Base-by-base conservation (phyloP, 2,888 invertebrate genomes). In the Noctuana brunneofusca region DNA sequence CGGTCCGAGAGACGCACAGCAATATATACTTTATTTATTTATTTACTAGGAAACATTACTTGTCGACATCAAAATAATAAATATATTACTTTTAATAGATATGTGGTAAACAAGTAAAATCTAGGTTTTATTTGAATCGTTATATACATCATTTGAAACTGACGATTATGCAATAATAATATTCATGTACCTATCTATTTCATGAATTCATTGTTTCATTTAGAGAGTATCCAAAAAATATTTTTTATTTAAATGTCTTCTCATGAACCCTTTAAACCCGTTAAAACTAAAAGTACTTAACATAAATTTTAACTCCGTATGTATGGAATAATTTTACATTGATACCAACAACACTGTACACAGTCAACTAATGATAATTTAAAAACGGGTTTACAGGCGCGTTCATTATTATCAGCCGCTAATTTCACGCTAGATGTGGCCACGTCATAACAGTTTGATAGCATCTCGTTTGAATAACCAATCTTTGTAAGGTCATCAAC, bases 1-100 rank as follows among this genome's bases (percentile, higher is more conserved):
- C 79, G 70, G 41, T 53, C 14, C 16, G 54, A 54, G 54, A 32
- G 48, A 49, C 52, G 59, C 64, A 69, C 64, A 67, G 56, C 46
- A 38, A 38, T 38, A 38, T 38, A 38, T 48, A 60, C 46, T 35
- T 16, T 20, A 27, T 1, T 27, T 1, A 32, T 8, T 24, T 24
- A 24, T 24, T 4, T 24, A 24, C 24, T 24, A 24, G n/a, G n/a
- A n/a, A n/a, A n/a, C n/a, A 3, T 4, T 24, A 24, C 24, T 24
- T 24, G 3, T 3, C 24, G 3, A 24, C 5, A 24, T 4, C 3
- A 3, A 4, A 4, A 4, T 24, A 5, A 24, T 24, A 24, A 4
- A 24, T 5, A 24, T 5, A 24, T 24, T 24, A 4, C 2, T 8
- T 32, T 32, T 32, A 2, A 38, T 38, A 2, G n/a, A 14, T 43